Conservation (phyloP, 1,140 invertebrate genomes). For the Drosophila kanapiae region DNA sequence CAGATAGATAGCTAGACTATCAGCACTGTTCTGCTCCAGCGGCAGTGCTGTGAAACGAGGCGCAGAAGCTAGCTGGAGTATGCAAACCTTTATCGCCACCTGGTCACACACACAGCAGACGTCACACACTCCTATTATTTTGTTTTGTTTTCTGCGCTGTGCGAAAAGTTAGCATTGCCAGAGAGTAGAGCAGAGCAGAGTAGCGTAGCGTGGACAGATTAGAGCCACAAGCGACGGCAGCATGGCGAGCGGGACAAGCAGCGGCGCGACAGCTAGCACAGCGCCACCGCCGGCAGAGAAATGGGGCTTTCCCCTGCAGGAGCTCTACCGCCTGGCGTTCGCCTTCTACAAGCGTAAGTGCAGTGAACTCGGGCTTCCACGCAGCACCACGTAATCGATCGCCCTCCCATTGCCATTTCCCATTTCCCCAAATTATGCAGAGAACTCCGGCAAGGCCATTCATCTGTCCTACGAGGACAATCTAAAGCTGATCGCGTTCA, state of each 20-base stretch:
- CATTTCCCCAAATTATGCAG: slow-evolving; percentile 86
- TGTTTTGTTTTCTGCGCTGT: slow-evolving; percentile 73
- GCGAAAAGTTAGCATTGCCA: slow-evolving; percentile 44
- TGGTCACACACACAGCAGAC: slow-evolving; percentile 33
- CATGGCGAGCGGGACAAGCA: slow-evolving; percentile 43
- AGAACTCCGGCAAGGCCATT: slow-evolving; percentile 98
- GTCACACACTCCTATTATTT: slow-evolving; percentile 51
- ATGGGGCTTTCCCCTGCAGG: slow-evolving; percentile 90
- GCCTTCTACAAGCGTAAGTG: slow-evolving; percentile 94
- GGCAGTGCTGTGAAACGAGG: slow-evolving; percentile 17
- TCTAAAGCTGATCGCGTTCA: slow-evolving; percentile 95
- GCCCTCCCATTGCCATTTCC: not conserved
- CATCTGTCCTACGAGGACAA: slow-evolving; percentile 98
- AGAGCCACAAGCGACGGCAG: slow-evolving; percentile 11
- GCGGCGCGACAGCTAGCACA: not conserved
- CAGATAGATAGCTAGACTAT: not conserved
- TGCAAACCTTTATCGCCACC: not conserved
- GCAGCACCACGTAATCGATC: slow-evolving; percentile 10
- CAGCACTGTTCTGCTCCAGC: not conserved
- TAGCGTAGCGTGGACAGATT: slow-evolving; percentile 11
- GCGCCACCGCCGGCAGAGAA: slow-evolving; percentile 66
- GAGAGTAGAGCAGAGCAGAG: slow-evolving; percentile 15
- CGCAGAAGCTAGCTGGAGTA: not conserved
- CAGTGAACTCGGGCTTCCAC: slow-evolving; percentile 1
- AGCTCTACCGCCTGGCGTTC: slow-evolving; percentile 94